Percentiles rank a stretch among this genome's conserved stretches.
These are phyloP conservation scores for Notolepis coatsorum DNA, from an alignment of 2,797 vertebrate genomes.

Conservation along the genomic window DNA sequence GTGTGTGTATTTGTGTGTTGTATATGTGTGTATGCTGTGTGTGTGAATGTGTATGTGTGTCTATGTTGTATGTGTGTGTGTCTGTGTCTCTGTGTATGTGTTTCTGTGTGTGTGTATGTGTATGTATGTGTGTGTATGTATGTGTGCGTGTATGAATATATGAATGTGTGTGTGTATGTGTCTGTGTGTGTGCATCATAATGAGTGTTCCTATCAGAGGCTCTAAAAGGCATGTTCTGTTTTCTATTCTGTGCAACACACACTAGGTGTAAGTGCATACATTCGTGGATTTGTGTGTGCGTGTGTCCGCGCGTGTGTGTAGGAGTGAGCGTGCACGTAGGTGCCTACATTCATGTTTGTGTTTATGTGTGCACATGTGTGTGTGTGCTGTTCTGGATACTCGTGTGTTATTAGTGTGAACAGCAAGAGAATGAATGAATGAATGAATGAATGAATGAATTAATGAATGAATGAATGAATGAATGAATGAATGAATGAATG, in stretches of 20 bases:
- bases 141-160: not conserved
- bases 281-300: not conserved
- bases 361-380: not conserved
- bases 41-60: too few relatives aligned
- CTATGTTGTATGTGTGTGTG: slow-evolving; percentile 47
- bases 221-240: slow-evolving; percentile 30
- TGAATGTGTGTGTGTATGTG: slow-evolving; percentile 8
- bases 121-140: slow-evolving; percentile 37
- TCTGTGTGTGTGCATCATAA: slow-evolving; percentile 35
- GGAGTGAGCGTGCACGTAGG: not conserved
- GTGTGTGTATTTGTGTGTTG: not conserved
- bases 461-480: too few relatives aligned
- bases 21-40: not conserved
- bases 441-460: too few relatives aligned
- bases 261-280: not conserved
- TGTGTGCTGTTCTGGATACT: not conserved
- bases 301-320: not conserved
- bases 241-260: slow-evolving; percentile 30
- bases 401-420: not conserved
- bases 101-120: slow-evolving; percentile 36
- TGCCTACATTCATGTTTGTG: not conserved
- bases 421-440: too few relatives aligned
- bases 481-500: too few relatives aligned
- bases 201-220: slow-evolving; percentile 43
- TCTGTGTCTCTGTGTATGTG: slow-evolving; percentile 22